Evolutionary conservation across 2,888 invertebrate species (phyloP).

Genomic region (Ochropleura leucogaster): DNA sequence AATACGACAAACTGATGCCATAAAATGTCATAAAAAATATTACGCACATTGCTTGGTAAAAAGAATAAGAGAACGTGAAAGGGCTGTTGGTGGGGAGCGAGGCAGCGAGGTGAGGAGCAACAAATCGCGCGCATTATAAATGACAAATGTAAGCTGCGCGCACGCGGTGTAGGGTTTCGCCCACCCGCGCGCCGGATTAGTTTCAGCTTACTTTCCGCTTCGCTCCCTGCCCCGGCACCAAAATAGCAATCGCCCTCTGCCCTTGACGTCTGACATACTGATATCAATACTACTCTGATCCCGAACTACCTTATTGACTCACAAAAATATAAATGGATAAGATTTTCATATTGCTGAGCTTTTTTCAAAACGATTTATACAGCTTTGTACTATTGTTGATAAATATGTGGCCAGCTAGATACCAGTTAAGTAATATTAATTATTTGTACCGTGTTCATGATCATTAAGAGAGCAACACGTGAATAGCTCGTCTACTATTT

Average conservation of each 20-base stretch:
- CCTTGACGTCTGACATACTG: constrained; percentile 79
- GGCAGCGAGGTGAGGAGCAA: constrained; percentile 82
- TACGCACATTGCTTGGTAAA: constrained; percentile 81
- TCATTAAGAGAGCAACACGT: constrained; percentile 27
- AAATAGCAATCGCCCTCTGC: constrained; percentile 83
- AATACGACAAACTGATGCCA: constrained; percentile 78
- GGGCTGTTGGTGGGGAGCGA: constrained; percentile 74
- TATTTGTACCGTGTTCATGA: neutral
- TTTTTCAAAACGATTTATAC: neutral
- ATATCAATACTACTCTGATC: constrained; percentile 78
- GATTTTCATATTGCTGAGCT: neutral
- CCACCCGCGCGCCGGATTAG: constrained; percentile 89
- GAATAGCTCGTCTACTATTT: constrained; percentile 39
- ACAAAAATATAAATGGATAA: constrained; percentile 29
- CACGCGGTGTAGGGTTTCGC: constrained; percentile 88
- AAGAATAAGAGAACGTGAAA: constrained; percentile 87
- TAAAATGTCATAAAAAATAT: constrained; percentile 85
- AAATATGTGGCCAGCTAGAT: neutral
- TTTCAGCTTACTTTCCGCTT: constrained; percentile 88
- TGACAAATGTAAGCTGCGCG: constrained; percentile 90
- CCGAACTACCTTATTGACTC: constrained; percentile 26
- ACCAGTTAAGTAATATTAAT: neutral
- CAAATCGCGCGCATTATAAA: constrained; percentile 90
- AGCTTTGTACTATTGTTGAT: neutral
- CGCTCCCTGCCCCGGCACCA: constrained; percentile 73